Base-by-base conservation (phyloP, 2,888 invertebrate species). In the Eristalis intricaria region DNA sequence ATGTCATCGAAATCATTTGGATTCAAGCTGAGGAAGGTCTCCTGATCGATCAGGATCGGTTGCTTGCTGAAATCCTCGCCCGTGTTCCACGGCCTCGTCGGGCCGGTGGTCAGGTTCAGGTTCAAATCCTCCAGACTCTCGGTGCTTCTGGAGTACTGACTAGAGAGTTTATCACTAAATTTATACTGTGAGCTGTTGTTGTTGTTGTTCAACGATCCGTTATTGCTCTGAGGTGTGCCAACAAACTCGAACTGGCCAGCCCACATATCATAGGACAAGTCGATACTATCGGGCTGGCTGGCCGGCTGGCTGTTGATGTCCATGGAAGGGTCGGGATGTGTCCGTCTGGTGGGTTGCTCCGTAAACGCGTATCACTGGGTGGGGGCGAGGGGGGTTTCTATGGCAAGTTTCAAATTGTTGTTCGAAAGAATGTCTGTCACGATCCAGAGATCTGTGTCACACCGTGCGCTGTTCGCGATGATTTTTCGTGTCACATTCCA, bases 231-330 rank as follows among this genome's bases (percentile, higher is more conserved):
- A 90, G 91, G 89, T 19, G 95, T 94, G 61, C 97, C 97, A 90
- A 97, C 95, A 93, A 97, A 97, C 93, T 97, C 96, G 91, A 97
- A 97, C 93, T 97, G 97, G 82, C 97, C 97, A 92, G 97, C 96
- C 97, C 97, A 97, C 95, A 97, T 96, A 91, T 97, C 97, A 93
- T 96, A 97, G 93, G 96, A 97, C 93, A 97, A 94, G 91, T 96
- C 97, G 90, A 96, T 93, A 91, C 95, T 95, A 90, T 95, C 95
- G 91, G 93, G 93, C 91, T 93, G 93, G 90, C 93, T 93, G 88
- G 92, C 90, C 90, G 93, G 91, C 91, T 93, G 91, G 91, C 92
- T 92, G 91, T 90, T 91, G 92, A 92, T 92, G 90, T 90, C 92
- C 91, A 90, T 40, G 29, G 32, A 61, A 40, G 56, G 75, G 11